These are phyloP conservation scores for Pterois miles DNA, from an alignment of 2,797 vertebrate species.

Conservation along the genomic window DNA sequence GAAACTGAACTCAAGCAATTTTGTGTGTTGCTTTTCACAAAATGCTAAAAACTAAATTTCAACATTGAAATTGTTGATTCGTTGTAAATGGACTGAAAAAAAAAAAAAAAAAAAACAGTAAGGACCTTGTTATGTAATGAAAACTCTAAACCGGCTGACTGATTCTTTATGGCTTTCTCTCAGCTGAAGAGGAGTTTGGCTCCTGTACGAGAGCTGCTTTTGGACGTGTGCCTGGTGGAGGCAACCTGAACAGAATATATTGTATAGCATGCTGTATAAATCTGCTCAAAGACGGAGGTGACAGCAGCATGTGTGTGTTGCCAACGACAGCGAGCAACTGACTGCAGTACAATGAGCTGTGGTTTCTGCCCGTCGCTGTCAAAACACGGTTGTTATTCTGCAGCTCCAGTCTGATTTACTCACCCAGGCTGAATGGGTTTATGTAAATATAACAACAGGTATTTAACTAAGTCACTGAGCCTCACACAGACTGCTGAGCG, in stretches of 20 bases:
- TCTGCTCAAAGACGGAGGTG: conserved; percentile 31
- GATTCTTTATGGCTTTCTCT: conserved; percentile 8
- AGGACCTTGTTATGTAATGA: background rate
- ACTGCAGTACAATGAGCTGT: conserved; percentile 33
- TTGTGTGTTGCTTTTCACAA: background rate
- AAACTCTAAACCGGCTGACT: conserved; percentile 12
- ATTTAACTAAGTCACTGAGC: conserved; percentile 33
- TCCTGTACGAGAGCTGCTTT: background rate
- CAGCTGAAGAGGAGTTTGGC: conserved; percentile 37
- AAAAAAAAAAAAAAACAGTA: background rate
- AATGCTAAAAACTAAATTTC: background rate
- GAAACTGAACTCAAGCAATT: background rate
- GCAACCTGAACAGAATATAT: conserved; percentile 46
- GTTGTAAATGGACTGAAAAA: background rate
- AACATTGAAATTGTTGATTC: background rate
- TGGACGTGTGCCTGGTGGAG: conserved; percentile 35
- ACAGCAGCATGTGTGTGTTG: conserved; percentile 19
- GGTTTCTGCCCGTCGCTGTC: conserved; percentile 7
- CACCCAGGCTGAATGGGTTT: conserved; percentile 2
- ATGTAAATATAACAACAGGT: conserved; percentile 39
- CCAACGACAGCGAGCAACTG: conserved; percentile 8
- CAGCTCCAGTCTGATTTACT: conserved; percentile 12
- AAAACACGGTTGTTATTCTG: conserved; percentile 4
- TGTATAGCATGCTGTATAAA: conserved; percentile 44
- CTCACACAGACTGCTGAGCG: background rate